Conservation (phyloP, 2,888 invertebrate species). For the Cosmia pyralina region DNA sequence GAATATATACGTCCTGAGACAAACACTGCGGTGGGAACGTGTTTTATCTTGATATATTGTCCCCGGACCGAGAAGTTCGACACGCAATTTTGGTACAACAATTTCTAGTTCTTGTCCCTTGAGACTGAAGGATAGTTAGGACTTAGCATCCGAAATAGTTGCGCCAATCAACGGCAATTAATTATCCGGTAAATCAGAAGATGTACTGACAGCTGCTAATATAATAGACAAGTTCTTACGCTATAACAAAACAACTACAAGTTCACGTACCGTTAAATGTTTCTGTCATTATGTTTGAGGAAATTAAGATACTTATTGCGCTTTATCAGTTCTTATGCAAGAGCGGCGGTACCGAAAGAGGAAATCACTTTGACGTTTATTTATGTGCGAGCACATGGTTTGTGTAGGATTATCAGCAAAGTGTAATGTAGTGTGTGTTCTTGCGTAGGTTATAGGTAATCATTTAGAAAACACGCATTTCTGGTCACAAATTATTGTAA, state of each 20-base stretch:
- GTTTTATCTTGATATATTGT: conserved; percentile 55
- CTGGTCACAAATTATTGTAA: neutral
- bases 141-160: neutral
- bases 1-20: conserved; percentile 28
- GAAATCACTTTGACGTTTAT: conserved; percentile 34
- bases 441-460: too few species aligned
- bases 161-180: neutral
- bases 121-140: conserved; percentile 11
- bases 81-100: conserved; percentile 47
- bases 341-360: neutral
- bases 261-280: neutral
- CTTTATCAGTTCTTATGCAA: conserved; percentile 17
- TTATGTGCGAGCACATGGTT: conserved; percentile 2
- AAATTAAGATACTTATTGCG: conserved; percentile 15
- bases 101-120: conserved; percentile 47
- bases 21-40: conserved; percentile 26
- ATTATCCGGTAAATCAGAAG: conserved; percentile 4
- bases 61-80: conserved; percentile 39
- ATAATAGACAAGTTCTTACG: neutral
- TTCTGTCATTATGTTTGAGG: neutral
- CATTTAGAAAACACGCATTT: neutral
- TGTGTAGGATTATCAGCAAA: conserved; percentile 15
- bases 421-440: neutral
- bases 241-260: neutral
- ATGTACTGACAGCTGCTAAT: neutral